A percentile compares a stretch with the other conserved stretches of the same genome.
These are phyloP conservation scores for Drosophila prosaltans DNA, from an alignment of 1,140 invertebrate genomes.

Conservation along the genomic window DNA sequence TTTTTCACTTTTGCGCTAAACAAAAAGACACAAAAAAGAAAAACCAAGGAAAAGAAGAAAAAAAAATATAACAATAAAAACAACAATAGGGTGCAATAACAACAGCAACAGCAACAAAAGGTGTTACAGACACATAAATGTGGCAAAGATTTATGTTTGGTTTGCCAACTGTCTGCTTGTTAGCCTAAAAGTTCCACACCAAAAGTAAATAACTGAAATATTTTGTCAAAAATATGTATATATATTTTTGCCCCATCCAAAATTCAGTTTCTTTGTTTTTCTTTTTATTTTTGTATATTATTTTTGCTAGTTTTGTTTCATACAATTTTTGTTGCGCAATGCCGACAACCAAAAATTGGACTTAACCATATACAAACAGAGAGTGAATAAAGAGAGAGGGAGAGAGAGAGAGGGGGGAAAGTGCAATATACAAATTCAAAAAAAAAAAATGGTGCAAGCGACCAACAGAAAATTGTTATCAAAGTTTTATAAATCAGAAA, in stretches of 20 bases:
- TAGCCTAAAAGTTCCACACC: constrained; percentile 71
- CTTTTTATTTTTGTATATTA: background rate
- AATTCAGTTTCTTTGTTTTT: constrained; percentile 2
- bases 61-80: constrained; percentile 44
- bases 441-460: too few species aligned
- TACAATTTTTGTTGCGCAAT: constrained; percentile 31
- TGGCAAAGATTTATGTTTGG: constrained; percentile 79
- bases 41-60: constrained; percentile 7
- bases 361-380: background rate
- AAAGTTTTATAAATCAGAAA: too few species aligned
- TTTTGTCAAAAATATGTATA: constrained; percentile 70
- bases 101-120: constrained; percentile 25
- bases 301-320: constrained; percentile 19
- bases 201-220: constrained; percentile 74
- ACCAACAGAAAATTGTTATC: too few species aligned
- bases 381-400: background rate
- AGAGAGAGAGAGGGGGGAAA: too few species aligned
- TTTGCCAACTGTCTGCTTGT: constrained; percentile 73
- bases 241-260: constrained; percentile 31
- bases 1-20: constrained; percentile 18
- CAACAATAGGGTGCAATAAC: constrained; percentile 12
- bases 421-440: too few species aligned
- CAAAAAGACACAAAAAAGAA: constrained; percentile 16
- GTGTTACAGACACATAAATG: constrained; percentile 71
- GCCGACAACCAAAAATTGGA: background rate